phyloP scores from a whole-genome alignment of 2,888 invertebrate species.

The Branchellion lobata region DNA sequence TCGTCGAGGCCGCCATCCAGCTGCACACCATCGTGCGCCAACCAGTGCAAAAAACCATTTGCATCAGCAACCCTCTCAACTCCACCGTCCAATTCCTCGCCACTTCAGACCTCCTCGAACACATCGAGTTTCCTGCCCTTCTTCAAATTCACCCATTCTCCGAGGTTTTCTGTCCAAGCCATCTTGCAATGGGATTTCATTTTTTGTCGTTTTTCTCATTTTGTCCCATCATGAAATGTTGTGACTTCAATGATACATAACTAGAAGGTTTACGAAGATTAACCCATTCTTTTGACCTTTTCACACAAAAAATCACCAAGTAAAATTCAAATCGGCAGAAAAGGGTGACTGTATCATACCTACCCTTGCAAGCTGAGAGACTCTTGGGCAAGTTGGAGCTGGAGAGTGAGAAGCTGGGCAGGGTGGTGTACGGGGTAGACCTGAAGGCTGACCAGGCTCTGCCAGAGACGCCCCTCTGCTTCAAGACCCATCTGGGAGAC shows the following conservation, averaged over 20 bases:
- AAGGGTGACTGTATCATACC: slow-evolving; percentile 60
- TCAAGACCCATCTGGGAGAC: slow-evolving; percentile 59
- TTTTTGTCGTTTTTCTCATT: too few relatives aligned
- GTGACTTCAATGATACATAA: too few relatives aligned
- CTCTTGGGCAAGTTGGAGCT: slow-evolving; percentile 59
- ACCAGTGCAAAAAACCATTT: slow-evolving; percentile 58
- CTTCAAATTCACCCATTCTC: slow-evolving; percentile 59
- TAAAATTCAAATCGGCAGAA: slow-evolving; percentile 54
- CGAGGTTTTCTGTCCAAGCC: slow-evolving; percentile 56
- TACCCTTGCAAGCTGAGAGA: slow-evolving; percentile 61
- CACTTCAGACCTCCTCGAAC: slow-evolving; percentile 57
- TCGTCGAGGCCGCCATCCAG: slow-evolving; percentile 56
- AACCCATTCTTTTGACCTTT: too few relatives aligned
- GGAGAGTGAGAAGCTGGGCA: slow-evolving; percentile 59
- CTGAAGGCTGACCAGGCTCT: slow-evolving; percentile 60
- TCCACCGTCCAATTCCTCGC: slow-evolving; percentile 58
- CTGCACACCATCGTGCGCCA: slow-evolving; percentile 61
- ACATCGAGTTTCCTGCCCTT: slow-evolving; percentile 58
- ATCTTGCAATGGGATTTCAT: too few relatives aligned
- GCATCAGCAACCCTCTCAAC: slow-evolving; percentile 60
- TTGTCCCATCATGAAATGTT: too few relatives aligned
- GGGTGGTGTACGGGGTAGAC: slow-evolving; percentile 60
- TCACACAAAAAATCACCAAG: too few relatives aligned
- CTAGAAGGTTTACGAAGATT: too few relatives aligned
- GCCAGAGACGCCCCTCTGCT: slow-evolving; percentile 60